Evolutionary conservation across 2,797 vertebrate genomes (phyloP), one percentile per base, ranked within the genome.

Genomic region (Sebastes hubbsi): DNA sequence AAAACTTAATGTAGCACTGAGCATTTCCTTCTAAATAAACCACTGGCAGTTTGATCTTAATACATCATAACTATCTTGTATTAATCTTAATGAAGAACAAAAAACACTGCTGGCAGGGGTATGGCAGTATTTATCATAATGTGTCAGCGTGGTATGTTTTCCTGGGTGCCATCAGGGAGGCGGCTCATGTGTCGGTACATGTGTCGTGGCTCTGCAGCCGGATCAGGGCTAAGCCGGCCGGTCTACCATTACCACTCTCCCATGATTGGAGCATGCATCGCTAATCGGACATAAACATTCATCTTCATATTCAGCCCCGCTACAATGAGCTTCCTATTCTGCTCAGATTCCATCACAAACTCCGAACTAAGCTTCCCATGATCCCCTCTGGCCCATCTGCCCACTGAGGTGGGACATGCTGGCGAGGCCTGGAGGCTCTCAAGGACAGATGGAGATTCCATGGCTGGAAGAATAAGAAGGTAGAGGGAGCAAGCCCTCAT

Each of bases 231-330:
- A 92, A 94, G 92, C 91, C 86, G 5, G 58, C 27, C 58, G 27
- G 91, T 88, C 88, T 93, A 86, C 77, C 72, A 24, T 94, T 94
- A 93, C 94, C 80, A 79, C 91, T 92, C 91, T 94, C 93, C 90
- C 92, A 94, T 93, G 93, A 91, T 89, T 60, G 80, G 76, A 93
- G 91, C 91, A 94, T 90, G 95, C 93, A 92, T 93, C 2, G 82
- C 91, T 95, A 94, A 95, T 95, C 86, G 83, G 67, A 89, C 89
- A 88, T 81, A 91, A 95, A 94, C 94, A 95, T 94, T 90, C 91
- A 92, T 95, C 92, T 93, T 94, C 89, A 78, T 69, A 91, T 87
- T 87, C 77, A 34, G 77, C 59, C 59, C 25, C 2, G 72, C 77
- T 81, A 93, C 92, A 91, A 87, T 77, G 87, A 89, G 88, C 83